Percentiles rank a stretch among this genome's conserved stretches.
phyloP scores from a whole-genome alignment of 2,888 invertebrate species.

The Cloeon dipterum region DNA sequence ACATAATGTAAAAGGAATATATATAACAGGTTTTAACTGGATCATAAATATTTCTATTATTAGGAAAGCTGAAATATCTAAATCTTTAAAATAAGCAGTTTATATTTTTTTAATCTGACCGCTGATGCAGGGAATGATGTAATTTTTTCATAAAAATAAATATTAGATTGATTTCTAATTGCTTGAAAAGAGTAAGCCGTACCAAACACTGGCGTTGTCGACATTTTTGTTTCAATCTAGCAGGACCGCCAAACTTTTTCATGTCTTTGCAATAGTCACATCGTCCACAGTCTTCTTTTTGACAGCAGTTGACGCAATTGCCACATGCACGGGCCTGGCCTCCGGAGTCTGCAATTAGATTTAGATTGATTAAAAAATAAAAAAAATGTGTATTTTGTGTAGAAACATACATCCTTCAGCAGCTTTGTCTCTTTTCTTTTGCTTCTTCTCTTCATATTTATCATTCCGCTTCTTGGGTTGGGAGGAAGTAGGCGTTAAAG shows the following conservation, averaged over 20 bases:
- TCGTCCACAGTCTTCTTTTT: constrained; percentile 42
- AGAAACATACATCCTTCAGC: constrained; percentile 5
- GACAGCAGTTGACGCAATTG: constrained; percentile 47
- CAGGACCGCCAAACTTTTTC: constrained; percentile 24
- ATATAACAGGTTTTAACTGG: no score
- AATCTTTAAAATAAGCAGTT: no score
- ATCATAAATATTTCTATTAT: no score
- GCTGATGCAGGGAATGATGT: no score
- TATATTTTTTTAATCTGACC: no score
- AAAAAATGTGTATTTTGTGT: neutral
- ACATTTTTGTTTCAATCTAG: constrained; percentile 22
- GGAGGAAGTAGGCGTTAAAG: no score
- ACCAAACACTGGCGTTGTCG: constrained; percentile 13
- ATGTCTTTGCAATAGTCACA: constrained; percentile 38
- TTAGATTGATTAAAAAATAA: no score
- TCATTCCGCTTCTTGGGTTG: constrained; percentile 9
- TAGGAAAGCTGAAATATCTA: no score
- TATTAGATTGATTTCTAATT: no score
- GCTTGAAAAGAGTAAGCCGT: constrained; percentile 7
- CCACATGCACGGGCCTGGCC: constrained; percentile 29
- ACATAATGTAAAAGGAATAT: no score
- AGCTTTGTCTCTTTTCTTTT: constrained; percentile 10
- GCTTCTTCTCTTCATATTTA: constrained; percentile 12
- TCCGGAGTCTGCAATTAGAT: no score
- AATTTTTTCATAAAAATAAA: no score